Base-by-base conservation (phyloP, 2,888 invertebrate genomes). In the Ptilodon capucinus region DNA sequence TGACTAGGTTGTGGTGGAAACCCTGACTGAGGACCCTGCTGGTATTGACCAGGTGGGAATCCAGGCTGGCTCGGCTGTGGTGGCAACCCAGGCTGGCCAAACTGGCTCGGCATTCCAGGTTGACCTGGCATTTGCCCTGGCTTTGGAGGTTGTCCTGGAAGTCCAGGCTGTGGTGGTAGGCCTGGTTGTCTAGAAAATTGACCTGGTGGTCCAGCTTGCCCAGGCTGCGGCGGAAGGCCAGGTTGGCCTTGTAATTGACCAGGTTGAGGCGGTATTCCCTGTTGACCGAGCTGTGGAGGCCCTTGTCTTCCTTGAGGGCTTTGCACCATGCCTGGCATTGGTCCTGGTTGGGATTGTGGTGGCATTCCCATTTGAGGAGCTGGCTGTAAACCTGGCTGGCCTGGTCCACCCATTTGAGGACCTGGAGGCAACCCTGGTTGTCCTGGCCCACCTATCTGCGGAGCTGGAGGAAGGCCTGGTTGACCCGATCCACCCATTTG, bases 81-180 rank as follows among this genome's bases (percentile, higher is more conserved):
- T 5, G 67, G 66, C 54, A 69, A 57, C 1, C 68, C 71, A n/a
- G 60, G 64, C 0, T 48, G 45, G 1, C 60, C 61, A 0, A 47
- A 55, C 44, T 62, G 62, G 1, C 45, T 44, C 2, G 40, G 57
- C 41, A 62, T 42, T 42, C 60, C 54, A 38, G 63, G 60, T 51
- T 69, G 71, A 1, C 44, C 51, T 7, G 54, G 59, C 48, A 67
- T 50, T 1, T 63, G 61, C 39, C 57, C 51, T 36, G 16, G 47
- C 41, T 13, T 42, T 44, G 67, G 51, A 28, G 67, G 60, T 60
- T 64, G 54, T 30, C 71, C 62, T 44, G 60, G 25, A 9, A 11
- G 81, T n/a, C 44, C 43, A 36, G 51, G 46, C 42, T 74, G 71
- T 0, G 68, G 59, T 3, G 64, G 67, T 48, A 60, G 57, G 2